phyloP scores from a whole-genome alignment of 1,140 invertebrate genomes.

The Pseudobourletiella spinata region DNA sequence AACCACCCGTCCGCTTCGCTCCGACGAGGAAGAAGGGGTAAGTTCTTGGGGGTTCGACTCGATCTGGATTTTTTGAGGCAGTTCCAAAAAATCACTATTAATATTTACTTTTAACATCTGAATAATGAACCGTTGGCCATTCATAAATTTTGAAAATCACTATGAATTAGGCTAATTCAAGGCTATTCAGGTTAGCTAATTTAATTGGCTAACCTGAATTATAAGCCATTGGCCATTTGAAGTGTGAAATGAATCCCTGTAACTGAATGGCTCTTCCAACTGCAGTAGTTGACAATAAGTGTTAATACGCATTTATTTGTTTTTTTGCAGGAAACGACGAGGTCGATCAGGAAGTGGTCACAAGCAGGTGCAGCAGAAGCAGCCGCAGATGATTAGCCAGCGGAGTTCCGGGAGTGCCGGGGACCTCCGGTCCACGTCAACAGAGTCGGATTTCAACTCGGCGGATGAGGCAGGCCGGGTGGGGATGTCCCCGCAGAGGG shows the following conservation, averaged over 20 bases:
- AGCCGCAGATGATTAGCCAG: slow-evolving; percentile 51
- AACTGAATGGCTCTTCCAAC: no score
- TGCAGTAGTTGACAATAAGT: background rate
- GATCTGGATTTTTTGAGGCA: no score
- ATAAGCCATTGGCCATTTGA: no score
- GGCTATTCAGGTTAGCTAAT: no score
- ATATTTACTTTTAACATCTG: no score
- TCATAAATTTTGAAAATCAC: no score
- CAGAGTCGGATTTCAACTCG: slow-evolving; percentile 61
- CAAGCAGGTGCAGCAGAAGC: slow-evolving; percentile 40
- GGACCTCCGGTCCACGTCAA: slow-evolving; percentile 38
- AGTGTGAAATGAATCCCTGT: no score
- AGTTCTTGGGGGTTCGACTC: background rate
- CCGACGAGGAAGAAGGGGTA: slow-evolving; percentile 20
- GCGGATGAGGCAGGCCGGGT: slow-evolving; percentile 47
- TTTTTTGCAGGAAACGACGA: slow-evolving; percentile 51
- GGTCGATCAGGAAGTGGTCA: slow-evolving; percentile 51
- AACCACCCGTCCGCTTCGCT: slow-evolving; percentile 13
- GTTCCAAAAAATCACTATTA: no score
- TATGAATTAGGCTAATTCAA: background rate
- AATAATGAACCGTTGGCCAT: no score
- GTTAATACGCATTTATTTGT: background rate
- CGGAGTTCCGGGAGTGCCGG: slow-evolving; percentile 49
- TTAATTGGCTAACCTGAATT: no score
- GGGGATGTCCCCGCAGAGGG: slow-evolving; percentile 21